Conservation (phyloP, 2,888 invertebrate genomes). For the Agrypnus murinus region DNA sequence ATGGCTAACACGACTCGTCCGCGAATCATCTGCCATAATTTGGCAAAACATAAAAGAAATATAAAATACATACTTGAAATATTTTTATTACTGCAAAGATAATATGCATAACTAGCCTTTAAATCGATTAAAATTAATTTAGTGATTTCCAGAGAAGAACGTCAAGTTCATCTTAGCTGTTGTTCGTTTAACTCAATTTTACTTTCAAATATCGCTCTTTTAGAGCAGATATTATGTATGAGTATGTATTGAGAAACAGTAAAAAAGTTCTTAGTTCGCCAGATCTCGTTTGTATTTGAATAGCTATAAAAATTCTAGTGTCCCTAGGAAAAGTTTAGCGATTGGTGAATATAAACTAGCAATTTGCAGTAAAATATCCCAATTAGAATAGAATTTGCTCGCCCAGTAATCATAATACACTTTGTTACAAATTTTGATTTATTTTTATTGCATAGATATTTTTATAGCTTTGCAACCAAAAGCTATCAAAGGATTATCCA, state of each 20-base stretch:
- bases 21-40: slow-evolving; percentile 39
- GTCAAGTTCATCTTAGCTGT: no score
- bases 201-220: background rate
- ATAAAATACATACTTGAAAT: no score
- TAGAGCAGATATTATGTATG: slow-evolving; percentile 8
- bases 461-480: no score
- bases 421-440: background rate
- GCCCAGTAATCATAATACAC: background rate
- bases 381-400: slow-evolving; percentile 2
- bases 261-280: slow-evolving; percentile 1
- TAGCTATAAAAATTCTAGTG: slow-evolving; percentile 16
- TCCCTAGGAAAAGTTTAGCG: background rate
- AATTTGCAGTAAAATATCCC: slow-evolving; percentile 15
- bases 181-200: background rate
- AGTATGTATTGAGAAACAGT: slow-evolving; percentile 7
- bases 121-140: no score
- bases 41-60: slow-evolving; percentile 33
- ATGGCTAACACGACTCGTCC: slow-evolving; percentile 36
- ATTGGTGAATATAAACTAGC: slow-evolving; percentile 15
- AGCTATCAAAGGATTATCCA: no score
- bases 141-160: no score
- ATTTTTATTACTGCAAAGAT: no score
- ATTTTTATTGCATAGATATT: no score
- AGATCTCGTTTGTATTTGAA: slow-evolving; percentile 2
- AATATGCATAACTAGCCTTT: no score